phyloP scores from a whole-genome alignment of 92 coral and sea anemone species.

The Parazoanthus atlanticus region DNA sequence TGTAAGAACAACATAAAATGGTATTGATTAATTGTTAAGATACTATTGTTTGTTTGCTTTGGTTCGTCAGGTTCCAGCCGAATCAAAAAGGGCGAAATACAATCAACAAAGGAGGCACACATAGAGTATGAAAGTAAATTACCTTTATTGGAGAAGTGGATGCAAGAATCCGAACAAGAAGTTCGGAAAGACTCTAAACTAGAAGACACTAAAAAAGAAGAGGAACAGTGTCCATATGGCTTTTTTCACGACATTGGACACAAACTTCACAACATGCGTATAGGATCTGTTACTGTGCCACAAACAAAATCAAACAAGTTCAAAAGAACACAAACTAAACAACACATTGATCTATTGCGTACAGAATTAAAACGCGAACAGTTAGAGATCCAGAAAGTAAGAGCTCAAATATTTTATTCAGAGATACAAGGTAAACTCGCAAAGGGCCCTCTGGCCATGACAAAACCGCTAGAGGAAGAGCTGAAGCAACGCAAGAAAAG shows the following conservation, averaged over 20 bases:
- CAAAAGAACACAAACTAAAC: constrained; percentile 19
- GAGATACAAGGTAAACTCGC: constrained; percentile 44
- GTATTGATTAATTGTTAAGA: no score
- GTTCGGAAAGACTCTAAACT: constrained; percentile 26
- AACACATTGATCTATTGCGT: constrained; percentile 48
- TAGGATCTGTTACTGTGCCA: constrained; percentile 12
- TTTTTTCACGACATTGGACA: constrained; percentile 16
- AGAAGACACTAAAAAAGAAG: neutral
- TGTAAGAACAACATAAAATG: no score
- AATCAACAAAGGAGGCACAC: constrained; percentile 2
- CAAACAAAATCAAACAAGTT: constrained; percentile 21
- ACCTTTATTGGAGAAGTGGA: constrained; percentile 18
- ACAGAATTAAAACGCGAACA: constrained; percentile 67
- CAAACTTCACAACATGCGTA: constrained; percentile 19
- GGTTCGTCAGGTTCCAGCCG: neutral
- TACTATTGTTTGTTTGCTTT: neutral
- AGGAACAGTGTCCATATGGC: constrained; percentile 2
- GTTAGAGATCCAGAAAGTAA: constrained; percentile 56
- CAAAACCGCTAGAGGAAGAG: constrained; percentile 48
- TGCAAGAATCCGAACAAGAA: constrained; percentile 27
- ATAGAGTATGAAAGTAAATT: constrained; percentile 8
- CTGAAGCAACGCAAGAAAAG: constrained; percentile 49
- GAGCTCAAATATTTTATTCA: constrained; percentile 59
- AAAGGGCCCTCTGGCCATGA: constrained; percentile 44
- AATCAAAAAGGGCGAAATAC: constrained; percentile 8